Percentiles rank a stretch among this genome's conserved stretches.
phyloP scores from a whole-genome alignment of 2,113 vertebrate species.

The Empidonax alnorum region DNA sequence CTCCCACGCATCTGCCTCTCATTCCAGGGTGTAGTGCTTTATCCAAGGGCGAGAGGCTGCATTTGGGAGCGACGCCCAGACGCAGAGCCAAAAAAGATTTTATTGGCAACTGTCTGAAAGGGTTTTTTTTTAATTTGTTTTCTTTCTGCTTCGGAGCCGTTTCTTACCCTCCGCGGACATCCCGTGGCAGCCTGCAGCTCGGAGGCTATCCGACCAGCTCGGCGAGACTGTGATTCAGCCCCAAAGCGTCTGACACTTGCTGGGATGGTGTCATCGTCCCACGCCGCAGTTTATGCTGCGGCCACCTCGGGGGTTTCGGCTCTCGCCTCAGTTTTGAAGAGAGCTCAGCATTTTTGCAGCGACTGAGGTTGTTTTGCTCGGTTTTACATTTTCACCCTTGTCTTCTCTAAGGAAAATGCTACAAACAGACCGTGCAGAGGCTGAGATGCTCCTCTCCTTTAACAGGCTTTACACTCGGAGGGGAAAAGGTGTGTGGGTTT shows the following conservation, averaged over 20 bases:
- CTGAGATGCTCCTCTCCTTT: background rate
- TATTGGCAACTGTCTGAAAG: background rate
- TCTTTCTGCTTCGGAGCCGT: background rate
- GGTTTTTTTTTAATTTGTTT: background rate
- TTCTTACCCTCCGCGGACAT: background rate
- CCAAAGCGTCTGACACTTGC: background rate
- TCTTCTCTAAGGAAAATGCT: background rate
- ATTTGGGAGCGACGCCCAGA: background rate
- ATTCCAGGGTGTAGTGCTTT: background rate
- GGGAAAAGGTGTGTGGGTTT: background rate
- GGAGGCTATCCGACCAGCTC: background rate
- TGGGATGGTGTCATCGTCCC: background rate
- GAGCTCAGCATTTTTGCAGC: background rate
- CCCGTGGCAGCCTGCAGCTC: background rate
- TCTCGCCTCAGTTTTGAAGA: background rate
- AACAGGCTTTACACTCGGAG: rapidly evolving
- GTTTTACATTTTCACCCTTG: background rate
- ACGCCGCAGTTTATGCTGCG: background rate
- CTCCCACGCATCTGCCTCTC: conserved; percentile 9
- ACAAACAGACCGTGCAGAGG: rapidly evolving
- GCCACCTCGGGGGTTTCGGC: background rate
- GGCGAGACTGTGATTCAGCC: background rate
- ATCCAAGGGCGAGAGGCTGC: background rate
- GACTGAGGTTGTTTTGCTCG: rapidly evolving
- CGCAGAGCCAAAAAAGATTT: background rate